A percentile compares a stretch with the other conserved stretches of the same genome.
phyloP scores from a whole-genome alignment of 1,140 invertebrate species.

The Meloidogyne floridensis region DNA sequence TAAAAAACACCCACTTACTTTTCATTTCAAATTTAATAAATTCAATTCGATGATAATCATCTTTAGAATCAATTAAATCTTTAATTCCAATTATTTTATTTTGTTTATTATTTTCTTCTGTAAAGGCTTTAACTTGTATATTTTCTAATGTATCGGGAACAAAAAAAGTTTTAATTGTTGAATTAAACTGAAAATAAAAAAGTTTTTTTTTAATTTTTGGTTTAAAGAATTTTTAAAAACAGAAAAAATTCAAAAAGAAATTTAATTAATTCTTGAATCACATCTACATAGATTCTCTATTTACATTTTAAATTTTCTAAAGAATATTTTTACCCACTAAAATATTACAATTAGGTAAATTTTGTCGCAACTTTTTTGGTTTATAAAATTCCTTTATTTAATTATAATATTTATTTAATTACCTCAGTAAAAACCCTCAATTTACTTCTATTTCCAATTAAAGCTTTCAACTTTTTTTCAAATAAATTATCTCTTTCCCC shows the following conservation, averaged over 20 bases:
- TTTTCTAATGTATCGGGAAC: constrained; percentile 17
- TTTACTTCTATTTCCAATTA: constrained; percentile 8
- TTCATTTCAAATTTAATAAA: constrained; percentile 31
- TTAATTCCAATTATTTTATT: constrained; percentile 21
- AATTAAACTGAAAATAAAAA: background rate
- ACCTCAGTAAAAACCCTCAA: constrained; percentile 26
- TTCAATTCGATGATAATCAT: constrained; percentile 29
- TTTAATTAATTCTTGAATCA: too few species aligned
- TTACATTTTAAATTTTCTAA: too few species aligned
- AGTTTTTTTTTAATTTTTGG: too few species aligned
- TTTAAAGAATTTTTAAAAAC: too few species aligned
- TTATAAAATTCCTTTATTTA: too few species aligned
- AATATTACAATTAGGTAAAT: too few species aligned
- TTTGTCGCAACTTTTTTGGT: too few species aligned
- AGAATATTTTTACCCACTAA: too few species aligned
- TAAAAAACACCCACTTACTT: background rate
- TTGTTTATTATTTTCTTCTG: background rate
- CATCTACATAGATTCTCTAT: too few species aligned
- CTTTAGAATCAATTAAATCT: constrained; percentile 24
- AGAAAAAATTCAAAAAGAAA: too few species aligned
- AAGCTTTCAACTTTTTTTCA: constrained; percentile 23
- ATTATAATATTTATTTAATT: background rate
- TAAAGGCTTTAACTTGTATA: constrained; percentile 22
- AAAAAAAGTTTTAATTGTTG: background rate
- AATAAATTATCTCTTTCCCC: constrained; percentile 20